Evolutionary conservation across 1,140 invertebrate species (phyloP).

Genomic region (Planococcus citri): DNA sequence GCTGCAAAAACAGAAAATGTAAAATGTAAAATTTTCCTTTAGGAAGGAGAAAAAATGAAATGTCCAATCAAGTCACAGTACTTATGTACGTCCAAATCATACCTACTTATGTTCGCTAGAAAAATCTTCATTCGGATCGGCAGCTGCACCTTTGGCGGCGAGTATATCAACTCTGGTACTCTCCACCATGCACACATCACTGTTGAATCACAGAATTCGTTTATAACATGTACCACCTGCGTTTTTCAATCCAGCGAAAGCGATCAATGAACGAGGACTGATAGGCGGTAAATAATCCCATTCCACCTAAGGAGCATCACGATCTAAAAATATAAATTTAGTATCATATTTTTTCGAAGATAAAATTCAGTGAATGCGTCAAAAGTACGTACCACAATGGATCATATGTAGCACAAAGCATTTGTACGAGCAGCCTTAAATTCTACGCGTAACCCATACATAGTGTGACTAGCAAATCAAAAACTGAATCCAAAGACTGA

Average conservation of each 20-base stretch:
- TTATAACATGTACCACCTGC: constrained; percentile 98
- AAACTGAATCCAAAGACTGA: constrained; percentile 75
- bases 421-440: constrained; percentile 72
- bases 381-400: constrained; percentile 64
- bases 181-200: constrained; percentile 89
- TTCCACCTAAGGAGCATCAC: constrained; percentile 69
- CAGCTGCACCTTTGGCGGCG: constrained; percentile 70
- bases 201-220: constrained; percentile 98
- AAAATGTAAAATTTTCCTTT: not conserved
- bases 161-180: constrained; percentile 70
- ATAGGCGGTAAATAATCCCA: constrained; percentile 97
- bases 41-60: too few relatives aligned
- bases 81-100: constrained; percentile 22
- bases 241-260: constrained; percentile 95
- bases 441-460: constrained; percentile 83
- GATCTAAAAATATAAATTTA: constrained; percentile 38
- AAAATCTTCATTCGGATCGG: constrained; percentile 79
- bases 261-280: constrained; percentile 71
- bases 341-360: not conserved
- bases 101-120: constrained; percentile 61
- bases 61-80: too few relatives aligned
- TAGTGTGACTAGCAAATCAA: constrained; percentile 78
- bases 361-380: too few relatives aligned
- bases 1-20: not conserved
- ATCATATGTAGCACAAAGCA: constrained; percentile 89